A percentile compares a stretch with the other conserved stretches of the same genome.
These are phyloP conservation scores for Crioceris asparagi DNA, from an alignment of 2,888 invertebrate genomes.

Conservation along the genomic window DNA sequence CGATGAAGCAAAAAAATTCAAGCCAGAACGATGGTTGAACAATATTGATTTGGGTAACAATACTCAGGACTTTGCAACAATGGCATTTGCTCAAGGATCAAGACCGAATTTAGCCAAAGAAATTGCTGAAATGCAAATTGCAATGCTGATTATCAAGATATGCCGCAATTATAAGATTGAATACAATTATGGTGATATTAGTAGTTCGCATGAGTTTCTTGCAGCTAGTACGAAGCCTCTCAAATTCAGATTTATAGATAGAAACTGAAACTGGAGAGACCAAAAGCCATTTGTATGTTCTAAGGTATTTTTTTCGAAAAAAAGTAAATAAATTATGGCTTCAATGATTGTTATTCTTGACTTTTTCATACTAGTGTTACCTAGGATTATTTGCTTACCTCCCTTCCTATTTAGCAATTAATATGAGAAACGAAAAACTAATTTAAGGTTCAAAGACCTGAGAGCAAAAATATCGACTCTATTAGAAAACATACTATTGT, in stretches of 20 bases:
- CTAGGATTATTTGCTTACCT: too few relatives aligned
- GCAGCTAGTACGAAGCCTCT: constrained; percentile 50
- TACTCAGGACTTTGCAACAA: constrained; percentile 44
- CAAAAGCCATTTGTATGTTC: constrained; percentile 13
- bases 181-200: constrained; percentile 56
- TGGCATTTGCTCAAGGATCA: constrained; percentile 54
- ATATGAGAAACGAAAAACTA: too few relatives aligned
- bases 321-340: too few relatives aligned
- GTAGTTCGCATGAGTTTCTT: constrained; percentile 46
- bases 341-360: too few relatives aligned
- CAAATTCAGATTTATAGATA: constrained; percentile 54
- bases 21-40: constrained; percentile 53
- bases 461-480: too few relatives aligned
- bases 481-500: too few relatives aligned
- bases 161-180: constrained; percentile 51
- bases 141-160: constrained; percentile 46
- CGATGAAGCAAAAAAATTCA: constrained; percentile 50
- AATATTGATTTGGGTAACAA: constrained; percentile 18
- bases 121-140: constrained; percentile 50
- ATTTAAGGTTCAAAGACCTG: too few relatives aligned
- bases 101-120: constrained; percentile 52
- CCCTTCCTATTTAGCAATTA: too few relatives aligned
- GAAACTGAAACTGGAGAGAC: too few relatives aligned
- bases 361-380: too few relatives aligned
- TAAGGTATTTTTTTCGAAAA: constrained; percentile 1